A percentile compares a stretch with the other conserved stretches of the same genome.
phyloP scores from a whole-genome alignment of 2,888 invertebrate species.

The Andrena marginata region DNA sequence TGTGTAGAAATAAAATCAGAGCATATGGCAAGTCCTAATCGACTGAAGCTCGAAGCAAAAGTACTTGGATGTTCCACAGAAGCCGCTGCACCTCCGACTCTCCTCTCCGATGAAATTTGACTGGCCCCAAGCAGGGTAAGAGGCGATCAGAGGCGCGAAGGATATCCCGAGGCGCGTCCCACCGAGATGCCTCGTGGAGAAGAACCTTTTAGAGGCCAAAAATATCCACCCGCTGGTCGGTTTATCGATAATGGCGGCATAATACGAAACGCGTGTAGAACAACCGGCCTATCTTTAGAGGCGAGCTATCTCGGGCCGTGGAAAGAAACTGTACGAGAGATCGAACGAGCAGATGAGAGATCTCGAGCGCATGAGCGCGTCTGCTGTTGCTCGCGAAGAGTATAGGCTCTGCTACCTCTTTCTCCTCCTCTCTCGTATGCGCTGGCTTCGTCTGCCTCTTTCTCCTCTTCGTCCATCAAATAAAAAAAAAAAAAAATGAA shows the following conservation, averaged over 20 bases:
- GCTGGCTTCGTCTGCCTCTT: background rate
- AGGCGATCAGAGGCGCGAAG: background rate
- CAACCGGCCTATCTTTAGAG: slow-evolving; percentile 72
- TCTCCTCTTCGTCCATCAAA: background rate
- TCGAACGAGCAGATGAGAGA: slow-evolving; percentile 65
- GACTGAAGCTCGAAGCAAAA: too few species aligned
- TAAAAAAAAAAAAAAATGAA: slow-evolving; percentile 1
- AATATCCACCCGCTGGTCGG: slow-evolving; percentile 54
- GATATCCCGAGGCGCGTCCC: slow-evolving; percentile 8
- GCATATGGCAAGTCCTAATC: too few species aligned
- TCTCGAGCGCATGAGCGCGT: slow-evolving; percentile 56
- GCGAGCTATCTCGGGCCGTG: slow-evolving; percentile 65
- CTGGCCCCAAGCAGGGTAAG: background rate
- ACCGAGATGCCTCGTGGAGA: slow-evolving; percentile 27
- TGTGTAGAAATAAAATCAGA: too few species aligned
- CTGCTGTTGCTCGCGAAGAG: slow-evolving; percentile 6
- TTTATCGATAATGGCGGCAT: slow-evolving; percentile 70
- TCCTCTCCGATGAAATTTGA: background rate
- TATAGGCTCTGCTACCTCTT: background rate
- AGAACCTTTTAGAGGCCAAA: slow-evolving; percentile 52
- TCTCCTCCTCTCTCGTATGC: background rate
- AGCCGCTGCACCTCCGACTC: background rate
- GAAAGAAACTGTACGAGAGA: slow-evolving; percentile 66
- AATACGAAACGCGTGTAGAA: slow-evolving; percentile 68
- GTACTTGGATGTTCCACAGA: background rate